Evolutionary conservation across 2,888 invertebrate species (phyloP).

Genomic region (Eilema griseolum): DNA sequence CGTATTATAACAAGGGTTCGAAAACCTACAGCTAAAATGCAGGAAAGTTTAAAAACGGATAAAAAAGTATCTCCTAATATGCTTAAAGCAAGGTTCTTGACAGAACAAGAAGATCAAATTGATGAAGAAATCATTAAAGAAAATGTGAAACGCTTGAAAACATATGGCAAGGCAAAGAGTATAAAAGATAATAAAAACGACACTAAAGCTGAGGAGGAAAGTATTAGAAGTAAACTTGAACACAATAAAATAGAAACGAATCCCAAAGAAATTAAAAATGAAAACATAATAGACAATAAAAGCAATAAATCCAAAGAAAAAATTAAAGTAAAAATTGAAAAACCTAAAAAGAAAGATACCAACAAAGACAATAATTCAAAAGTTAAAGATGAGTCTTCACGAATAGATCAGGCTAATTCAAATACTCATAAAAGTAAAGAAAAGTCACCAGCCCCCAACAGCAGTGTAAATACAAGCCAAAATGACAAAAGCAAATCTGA

Average conservation of each 20-base stretch:
- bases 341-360: constrained; percentile 37
- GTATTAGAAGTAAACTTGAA: constrained; percentile 25
- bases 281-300: constrained; percentile 13
- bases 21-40: constrained; percentile 70
- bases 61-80: constrained; percentile 58
- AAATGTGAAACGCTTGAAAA: constrained; percentile 71
- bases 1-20: constrained; percentile 72
- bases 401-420: constrained; percentile 19
- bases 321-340: constrained; percentile 46
- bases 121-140: constrained; percentile 70
- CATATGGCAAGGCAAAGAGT: constrained; percentile 57
- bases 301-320: constrained; percentile 40
- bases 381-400: constrained; percentile 19
- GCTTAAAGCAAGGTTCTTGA: constrained; percentile 62
- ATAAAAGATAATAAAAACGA: constrained; percentile 43
- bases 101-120: constrained; percentile 67
- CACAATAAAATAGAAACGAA: constrained; percentile 16
- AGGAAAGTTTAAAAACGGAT: constrained; percentile 34
- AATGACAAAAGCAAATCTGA: constrained; percentile 16
- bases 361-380: constrained; percentile 25
- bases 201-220: constrained; percentile 12
- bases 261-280: constrained; percentile 7
- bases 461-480: constrained; percentile 21
- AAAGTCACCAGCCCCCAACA: constrained; percentile 12
- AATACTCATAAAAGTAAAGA: constrained; percentile 17